Base-by-base conservation (phyloP, 2,888 invertebrate species). In the Nephrotoma flavescens region DNA sequence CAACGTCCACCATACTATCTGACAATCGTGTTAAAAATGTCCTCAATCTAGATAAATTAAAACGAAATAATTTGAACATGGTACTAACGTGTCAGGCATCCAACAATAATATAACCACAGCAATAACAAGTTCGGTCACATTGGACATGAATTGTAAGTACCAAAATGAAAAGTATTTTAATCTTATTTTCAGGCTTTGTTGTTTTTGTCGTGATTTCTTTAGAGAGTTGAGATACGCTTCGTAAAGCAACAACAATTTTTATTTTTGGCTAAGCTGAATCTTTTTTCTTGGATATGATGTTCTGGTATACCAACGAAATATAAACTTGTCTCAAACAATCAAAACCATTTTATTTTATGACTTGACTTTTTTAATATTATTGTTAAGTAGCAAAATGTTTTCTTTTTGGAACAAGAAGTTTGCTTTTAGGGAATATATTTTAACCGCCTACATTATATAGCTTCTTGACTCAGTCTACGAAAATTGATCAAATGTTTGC, bases 101-200 rank as follows among this genome's bases (percentile, higher is more conserved):
- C 88, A 96, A 96, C 91, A 95, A 95, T 91, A 94, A 95, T 89
- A 92, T 93, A 89, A 94, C 94, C 84, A 90, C 92, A 87, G 95
- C 95, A 87, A 93, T 95, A 88, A 93, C 94, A 88, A 94, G 94
- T 88, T 94, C 94, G 87, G 93, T 95, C 88, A 93, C 93, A 85
- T 91, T 96, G 88, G 95, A 95, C 90, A 94, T 95, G 94, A 93
- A 93, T 89, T 92, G 95, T 95, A 90, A 94, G 95, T 94, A 88
- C 87, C 41, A 31, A 31, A 86, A 44, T 4, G 7, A 71, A 19
- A 47, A 15, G 15, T 86, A 31, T 41, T 45, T 83, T 86, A 86
- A 83, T 83, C n/a, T 44, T 83, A 45, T 42, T 83, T 6, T 9
- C 12, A 15, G 7, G 19, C n/a, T 71, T 71, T 15, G 31, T 6